phyloP scores from a whole-genome alignment of 2,888 invertebrate species.

The Nemotelus pantherinus region DNA sequence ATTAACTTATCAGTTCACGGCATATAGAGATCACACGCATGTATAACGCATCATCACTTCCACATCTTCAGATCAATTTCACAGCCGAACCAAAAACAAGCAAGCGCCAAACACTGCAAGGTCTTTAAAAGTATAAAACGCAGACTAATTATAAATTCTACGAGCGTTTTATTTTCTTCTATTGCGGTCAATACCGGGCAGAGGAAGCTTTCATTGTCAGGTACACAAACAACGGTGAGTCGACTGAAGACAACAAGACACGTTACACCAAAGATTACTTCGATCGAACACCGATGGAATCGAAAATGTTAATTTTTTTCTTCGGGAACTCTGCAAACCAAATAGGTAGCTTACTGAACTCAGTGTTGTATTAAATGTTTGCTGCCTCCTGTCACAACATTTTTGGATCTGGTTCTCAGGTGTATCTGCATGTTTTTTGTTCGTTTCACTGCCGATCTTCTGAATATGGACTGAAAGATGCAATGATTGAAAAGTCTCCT shows the following conservation, averaged over 20 bases:
- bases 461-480: conserved; percentile 2
- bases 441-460: too few relatives aligned
- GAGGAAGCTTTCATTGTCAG: conserved; percentile 44
- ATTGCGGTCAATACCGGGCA: conserved; percentile 40
- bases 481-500: not conserved
- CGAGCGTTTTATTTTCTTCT: conserved; percentile 44
- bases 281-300: not conserved
- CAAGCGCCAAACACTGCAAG: conserved; percentile 5
- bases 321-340: not conserved
- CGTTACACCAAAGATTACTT: not conserved
- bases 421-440: not conserved
- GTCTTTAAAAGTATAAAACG: conserved; percentile 2
- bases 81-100: not conserved
- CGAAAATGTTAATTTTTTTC: not conserved
- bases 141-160: conserved; percentile 45
- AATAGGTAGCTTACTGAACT: conserved; percentile 23
- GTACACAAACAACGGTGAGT: conserved; percentile 18
- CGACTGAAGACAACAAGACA: conserved; percentile 7
- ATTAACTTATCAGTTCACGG: too few relatives aligned
- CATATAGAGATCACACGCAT: too few relatives aligned
- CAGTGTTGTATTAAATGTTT: conserved; percentile 9
- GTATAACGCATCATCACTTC: not conserved
- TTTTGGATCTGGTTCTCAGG: conserved; percentile 8
- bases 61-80: not conserved
- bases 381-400: conserved; percentile 40